Evolutionary conservation across 1,140 invertebrate species (phyloP), one percentile per base, ranked within the genome.

Genomic region (Drusus annulatus): DNA sequence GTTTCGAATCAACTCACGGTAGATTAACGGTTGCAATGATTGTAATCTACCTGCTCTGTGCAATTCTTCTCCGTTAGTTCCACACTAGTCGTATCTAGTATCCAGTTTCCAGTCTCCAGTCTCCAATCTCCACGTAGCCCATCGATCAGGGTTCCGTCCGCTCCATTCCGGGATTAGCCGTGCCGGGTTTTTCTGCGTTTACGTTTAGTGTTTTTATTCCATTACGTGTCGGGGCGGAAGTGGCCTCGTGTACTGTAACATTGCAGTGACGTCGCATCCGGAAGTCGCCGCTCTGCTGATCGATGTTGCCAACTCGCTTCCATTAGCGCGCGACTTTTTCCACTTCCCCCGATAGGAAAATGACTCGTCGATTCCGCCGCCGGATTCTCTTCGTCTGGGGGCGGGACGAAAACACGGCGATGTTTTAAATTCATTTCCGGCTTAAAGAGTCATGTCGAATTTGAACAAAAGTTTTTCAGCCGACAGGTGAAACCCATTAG

Each of bases 171-270:
- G 76, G 76, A 78, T 78, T 78, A 68, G 62, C 63, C 23, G 13
- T 4, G 23, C 63, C 8, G 36, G 28, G 50, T 78, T 78, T 75
- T 78, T 78, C 76, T 21, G 21, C 21, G 76, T 63, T 69, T 50
- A 36, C 50, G 36, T 78, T 78, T 54, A 54, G 19, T 69, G 76
- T 69, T 78, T 78, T 78, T 78, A 78, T 78, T 78, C 76, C 76
- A 78, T 78, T 78, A 78, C 36, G 76, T 65, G 60, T 36, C 17
- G 63, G 50, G 74, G 17, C 74, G 74, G 74, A 76, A 63, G 74
- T 63, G 74, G 60, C 74, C 45, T 21, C 74, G 51, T 76, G 74
- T 76, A 76, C 74, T 60, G 73, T 75, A 62, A 60, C 73, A 45
- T 75, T 60, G 74, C 74, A 63, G 74, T 50, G 74, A 62, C 74